A percentile compares a stretch with the other conserved stretches of the same genome.
Conservation (phyloP, 2,888 invertebrate genomes). For the Nebria brevicollis region DNA sequence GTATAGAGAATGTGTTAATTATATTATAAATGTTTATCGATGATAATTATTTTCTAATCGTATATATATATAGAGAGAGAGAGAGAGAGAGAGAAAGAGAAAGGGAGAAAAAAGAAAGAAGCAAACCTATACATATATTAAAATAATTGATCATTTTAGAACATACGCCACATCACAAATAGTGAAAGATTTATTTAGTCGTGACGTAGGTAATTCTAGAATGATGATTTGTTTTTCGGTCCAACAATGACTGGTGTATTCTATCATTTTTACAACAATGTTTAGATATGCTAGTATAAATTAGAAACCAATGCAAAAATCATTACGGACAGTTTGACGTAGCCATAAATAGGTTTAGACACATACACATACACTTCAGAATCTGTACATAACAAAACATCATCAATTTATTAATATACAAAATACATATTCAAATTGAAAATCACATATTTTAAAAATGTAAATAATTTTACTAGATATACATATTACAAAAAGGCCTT, state of each 20-base stretch:
- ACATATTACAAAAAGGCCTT: constrained; percentile 2
- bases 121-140: neutral
- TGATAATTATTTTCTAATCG: constrained; percentile 13
- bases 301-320: constrained; percentile 23
- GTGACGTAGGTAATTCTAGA: neutral
- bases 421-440: neutral
- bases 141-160: neutral
- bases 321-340: neutral
- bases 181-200: no score
- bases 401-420: neutral
- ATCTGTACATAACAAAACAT: neutral
- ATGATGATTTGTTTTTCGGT: neutral
- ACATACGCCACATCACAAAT: neutral
- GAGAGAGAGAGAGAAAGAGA: no score
- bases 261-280: constrained; percentile 9
- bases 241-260: neutral
- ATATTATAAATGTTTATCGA: constrained; percentile 38
- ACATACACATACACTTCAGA: neutral
- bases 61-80: neutral
- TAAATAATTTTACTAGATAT: neutral
- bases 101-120: no score
- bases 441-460: neutral
- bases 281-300: constrained; percentile 38
- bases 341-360: neutral
- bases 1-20: constrained; percentile 56